Conservation (phyloP, 2,113 vertebrate genomes). For the Epinephelus moara region DNA sequence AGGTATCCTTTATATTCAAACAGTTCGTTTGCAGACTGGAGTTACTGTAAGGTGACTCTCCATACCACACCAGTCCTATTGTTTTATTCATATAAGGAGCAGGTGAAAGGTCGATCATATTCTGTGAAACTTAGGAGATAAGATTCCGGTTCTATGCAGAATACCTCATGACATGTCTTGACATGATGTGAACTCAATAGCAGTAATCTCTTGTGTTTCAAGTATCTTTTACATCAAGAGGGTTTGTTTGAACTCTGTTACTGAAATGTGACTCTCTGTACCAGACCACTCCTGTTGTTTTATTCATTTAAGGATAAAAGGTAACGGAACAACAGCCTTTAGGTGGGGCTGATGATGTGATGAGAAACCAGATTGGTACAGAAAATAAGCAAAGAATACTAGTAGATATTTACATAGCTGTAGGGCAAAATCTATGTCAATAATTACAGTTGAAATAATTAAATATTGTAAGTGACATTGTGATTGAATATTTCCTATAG, state of each 20-base stretch:
- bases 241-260: slow-evolving; percentile 20
- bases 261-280: slow-evolving; percentile 40
- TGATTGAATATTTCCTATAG: background rate
- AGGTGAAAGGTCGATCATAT: slow-evolving; percentile 24
- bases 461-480: background rate
- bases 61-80: background rate
- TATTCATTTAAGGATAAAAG: slow-evolving; percentile 30
- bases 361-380: background rate
- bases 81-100: slow-evolving; percentile 37
- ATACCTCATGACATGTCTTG: background rate
- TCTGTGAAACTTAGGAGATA: slow-evolving; percentile 2
- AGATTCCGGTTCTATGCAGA: background rate
- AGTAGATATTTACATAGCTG: background rate
- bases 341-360: background rate
- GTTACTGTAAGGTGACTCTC: slow-evolving; percentile 42
- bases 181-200: slow-evolving; percentile 13
- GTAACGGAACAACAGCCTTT: background rate
- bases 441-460: background rate
- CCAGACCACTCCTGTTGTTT: slow-evolving; percentile 20
- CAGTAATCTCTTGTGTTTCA: slow-evolving; percentile 3
- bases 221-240: slow-evolving; percentile 20
- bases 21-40: slow-evolving; percentile 19
- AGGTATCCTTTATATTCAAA: slow-evolving; percentile 33
- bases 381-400: background rate
- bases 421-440: background rate